Conservation (phyloP, 2,797 vertebrate genomes). For the Gallinago nigripennis region DNA sequence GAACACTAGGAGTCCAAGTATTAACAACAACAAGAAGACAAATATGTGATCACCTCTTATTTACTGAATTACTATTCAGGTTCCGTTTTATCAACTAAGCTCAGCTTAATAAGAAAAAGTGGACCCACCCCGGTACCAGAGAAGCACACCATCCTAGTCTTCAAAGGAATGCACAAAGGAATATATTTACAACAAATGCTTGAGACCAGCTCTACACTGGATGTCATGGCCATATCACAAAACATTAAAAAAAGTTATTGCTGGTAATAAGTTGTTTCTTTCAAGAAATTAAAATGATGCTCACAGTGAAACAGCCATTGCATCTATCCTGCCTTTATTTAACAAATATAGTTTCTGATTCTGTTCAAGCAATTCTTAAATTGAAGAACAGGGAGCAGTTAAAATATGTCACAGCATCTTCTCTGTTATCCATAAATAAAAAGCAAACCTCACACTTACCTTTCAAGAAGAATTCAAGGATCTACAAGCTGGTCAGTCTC, state of each 20-base stretch:
- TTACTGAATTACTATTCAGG: neutral
- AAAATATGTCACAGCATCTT: neutral
- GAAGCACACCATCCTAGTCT: neutral
- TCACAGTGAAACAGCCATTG: fast-evolving
- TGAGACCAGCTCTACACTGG: neutral
- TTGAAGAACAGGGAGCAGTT: neutral
- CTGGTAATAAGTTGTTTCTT: neutral
- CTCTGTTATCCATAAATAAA: neutral
- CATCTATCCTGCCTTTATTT: neutral
- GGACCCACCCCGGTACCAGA: neutral
- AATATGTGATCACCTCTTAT: neutral
- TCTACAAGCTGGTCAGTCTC: neutral
- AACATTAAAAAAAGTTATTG: neutral
- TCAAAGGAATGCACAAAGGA: neutral
- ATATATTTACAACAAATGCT: neutral
- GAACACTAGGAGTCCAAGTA: neutral
- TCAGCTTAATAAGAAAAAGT: neutral
- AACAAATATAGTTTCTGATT: neutral
- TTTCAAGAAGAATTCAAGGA: neutral
- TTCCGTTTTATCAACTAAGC: neutral
- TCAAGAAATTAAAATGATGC: neutral
- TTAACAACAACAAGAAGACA: neutral
- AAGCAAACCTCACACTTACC: neutral
- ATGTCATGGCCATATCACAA: neutral
- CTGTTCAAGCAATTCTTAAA: neutral